These are phyloP conservation scores for Neosilurus hyrtlii DNA, from an alignment of 2,797 vertebrate genomes.

Conservation along the genomic window DNA sequence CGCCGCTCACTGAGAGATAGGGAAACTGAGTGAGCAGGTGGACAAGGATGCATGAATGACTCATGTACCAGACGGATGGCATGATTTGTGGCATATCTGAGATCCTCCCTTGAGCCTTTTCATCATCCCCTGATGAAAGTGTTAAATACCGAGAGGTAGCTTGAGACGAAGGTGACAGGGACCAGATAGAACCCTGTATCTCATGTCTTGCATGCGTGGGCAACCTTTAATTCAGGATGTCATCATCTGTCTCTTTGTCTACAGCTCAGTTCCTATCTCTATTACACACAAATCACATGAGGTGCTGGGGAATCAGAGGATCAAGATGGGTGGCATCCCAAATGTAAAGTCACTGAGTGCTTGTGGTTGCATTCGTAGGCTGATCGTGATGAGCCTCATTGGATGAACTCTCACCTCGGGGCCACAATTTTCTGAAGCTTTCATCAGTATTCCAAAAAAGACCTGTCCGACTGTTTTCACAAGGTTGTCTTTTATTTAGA, in stretches of 20 bases:
- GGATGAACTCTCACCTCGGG: too few relatives aligned
- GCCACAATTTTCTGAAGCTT: neutral
- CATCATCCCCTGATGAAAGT: conserved; percentile 20
- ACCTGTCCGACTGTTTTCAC: conserved; percentile 25
- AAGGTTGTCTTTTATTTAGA: conserved; percentile 38
- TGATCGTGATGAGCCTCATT: neutral
- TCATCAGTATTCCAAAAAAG: conserved; percentile 11
- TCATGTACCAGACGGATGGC: conserved; percentile 2
- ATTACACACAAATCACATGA: neutral
- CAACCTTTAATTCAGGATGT: neutral
- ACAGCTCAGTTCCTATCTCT: neutral
- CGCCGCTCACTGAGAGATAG: neutral
- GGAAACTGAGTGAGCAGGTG: conserved; percentile 11
- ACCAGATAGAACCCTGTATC: neutral
- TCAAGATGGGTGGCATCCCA: neutral
- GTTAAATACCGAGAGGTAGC: conserved; percentile 8
- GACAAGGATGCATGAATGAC: conserved; percentile 8
- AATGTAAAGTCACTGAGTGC: neutral
- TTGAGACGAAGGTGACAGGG: neutral
- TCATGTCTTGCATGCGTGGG: neutral
- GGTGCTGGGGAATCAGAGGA: neutral
- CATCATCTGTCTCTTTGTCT: neutral
- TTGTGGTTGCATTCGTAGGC: too few relatives aligned
- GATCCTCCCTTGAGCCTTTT: conserved; percentile 5
- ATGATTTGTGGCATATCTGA: conserved; percentile 29